phyloP scores from a whole-genome alignment of 2,113 vertebrate genomes.

The Lepidothrix coronata region DNA sequence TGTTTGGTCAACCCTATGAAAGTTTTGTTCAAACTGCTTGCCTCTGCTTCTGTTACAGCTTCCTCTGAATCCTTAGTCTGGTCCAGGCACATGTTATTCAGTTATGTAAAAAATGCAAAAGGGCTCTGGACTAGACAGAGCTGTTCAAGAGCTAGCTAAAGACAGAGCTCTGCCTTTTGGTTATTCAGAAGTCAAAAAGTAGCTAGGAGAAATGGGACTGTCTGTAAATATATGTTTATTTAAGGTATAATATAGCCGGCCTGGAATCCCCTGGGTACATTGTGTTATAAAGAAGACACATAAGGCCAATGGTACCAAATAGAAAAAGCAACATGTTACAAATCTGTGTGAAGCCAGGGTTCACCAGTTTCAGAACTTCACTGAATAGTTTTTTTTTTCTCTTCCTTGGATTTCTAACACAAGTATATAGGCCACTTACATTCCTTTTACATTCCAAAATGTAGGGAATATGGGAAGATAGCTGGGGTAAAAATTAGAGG shows the following conservation, averaged over 20 bases:
- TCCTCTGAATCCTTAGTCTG: neutral
- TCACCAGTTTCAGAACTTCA: neutral
- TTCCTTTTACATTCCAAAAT: neutral
- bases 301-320: neutral
- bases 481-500: neutral
- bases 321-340: neutral
- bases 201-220: neutral
- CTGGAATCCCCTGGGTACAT: rapidly evolving
- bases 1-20: neutral
- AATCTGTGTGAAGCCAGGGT: neutral
- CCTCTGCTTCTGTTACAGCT: neutral
- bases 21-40: neutral
- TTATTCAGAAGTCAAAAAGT: neutral
- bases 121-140: neutral
- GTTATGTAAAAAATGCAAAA: neutral
- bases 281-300: neutral
- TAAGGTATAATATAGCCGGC: neutral
- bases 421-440: neutral
- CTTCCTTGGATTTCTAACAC: neutral
- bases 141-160: neutral
- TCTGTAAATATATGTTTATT: neutral
- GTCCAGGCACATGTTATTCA: neutral
- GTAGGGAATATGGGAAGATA: too few relatives aligned
- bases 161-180: neutral
- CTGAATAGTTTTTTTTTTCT: neutral